Percentiles rank a stretch among this genome's conserved stretches.
phyloP scores from a whole-genome alignment of 2,797 vertebrate species.

The Sciurus carolinensis region DNA sequence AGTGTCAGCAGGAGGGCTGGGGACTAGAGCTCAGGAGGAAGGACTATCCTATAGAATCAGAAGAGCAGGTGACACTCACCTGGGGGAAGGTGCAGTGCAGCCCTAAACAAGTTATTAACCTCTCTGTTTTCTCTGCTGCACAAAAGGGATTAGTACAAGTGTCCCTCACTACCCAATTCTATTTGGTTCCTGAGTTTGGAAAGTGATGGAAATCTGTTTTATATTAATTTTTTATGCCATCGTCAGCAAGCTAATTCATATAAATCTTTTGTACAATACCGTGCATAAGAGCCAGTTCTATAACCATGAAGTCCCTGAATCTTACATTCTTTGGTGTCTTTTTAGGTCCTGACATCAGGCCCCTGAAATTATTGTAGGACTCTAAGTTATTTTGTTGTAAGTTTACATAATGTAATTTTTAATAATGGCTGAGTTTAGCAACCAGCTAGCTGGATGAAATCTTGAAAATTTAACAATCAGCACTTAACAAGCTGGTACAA shows the following conservation, averaged over 20 bases:
- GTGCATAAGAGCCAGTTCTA: background rate
- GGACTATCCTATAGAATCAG: background rate
- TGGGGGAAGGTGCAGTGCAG: background rate
- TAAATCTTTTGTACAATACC: background rate
- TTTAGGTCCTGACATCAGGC: background rate
- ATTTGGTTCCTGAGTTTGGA: slow-evolving; percentile 52
- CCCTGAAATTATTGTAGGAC: background rate
- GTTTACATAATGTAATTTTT: slow-evolving; percentile 28
- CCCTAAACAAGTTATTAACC: background rate
- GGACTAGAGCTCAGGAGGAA: background rate
- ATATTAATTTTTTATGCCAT: background rate
- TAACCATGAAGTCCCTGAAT: background rate
- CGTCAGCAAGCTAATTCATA: background rate
- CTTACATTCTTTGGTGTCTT: background rate
- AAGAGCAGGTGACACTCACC: background rate
- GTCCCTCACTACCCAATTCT: slow-evolving; percentile 25
- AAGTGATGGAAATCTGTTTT: background rate
- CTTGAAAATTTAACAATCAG: slow-evolving; percentile 6
- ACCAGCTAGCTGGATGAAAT: slow-evolving; percentile 47
- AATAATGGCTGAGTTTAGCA: slow-evolving; percentile 39
- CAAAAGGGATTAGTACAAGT: background rate
- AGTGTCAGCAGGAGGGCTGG: background rate
- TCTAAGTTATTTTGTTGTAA: background rate
- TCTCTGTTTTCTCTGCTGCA: slow-evolving; percentile 9
- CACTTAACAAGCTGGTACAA: background rate